phyloP scores from a whole-genome alignment of 2,113 vertebrate species.

The Paracanthobrama guichenoti region DNA sequence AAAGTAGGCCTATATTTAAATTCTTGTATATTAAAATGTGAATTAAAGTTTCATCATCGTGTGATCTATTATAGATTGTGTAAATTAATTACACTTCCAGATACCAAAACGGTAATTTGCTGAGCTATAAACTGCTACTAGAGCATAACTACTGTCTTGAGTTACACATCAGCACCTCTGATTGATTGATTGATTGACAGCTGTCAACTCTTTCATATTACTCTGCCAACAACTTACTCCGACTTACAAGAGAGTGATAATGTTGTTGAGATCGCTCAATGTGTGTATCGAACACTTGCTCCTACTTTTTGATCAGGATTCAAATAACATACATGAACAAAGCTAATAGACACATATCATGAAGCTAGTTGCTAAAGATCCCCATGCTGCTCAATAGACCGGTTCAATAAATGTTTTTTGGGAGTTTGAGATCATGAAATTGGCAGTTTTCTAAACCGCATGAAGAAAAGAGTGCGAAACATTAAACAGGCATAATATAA shows the following conservation, averaged over 20 bases:
- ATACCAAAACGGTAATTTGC: neutral
- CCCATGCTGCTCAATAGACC: neutral
- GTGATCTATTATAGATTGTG: neutral
- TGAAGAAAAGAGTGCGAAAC: neutral
- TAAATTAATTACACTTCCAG: neutral
- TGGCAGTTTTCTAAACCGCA: neutral
- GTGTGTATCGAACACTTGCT: neutral
- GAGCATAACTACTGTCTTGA: neutral
- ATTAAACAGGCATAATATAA: neutral
- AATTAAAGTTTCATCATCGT: neutral
- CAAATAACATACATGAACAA: neutral
- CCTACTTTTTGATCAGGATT: neutral
- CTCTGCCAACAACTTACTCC: neutral
- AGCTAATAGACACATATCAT: neutral
- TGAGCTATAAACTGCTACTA: neutral
- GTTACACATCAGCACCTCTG: neutral
- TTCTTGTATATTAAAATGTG: too few relatives aligned
- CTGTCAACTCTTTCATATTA: slow-evolving; percentile 1
- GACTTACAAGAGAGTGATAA: neutral
- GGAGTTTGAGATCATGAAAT: neutral
- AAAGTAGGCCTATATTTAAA: too few relatives aligned
- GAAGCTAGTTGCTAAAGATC: slow-evolving; percentile 29
- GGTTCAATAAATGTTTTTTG: neutral
- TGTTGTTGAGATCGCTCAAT: neutral
- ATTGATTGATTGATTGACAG: slow-evolving; percentile 32